These are phyloP conservation scores for Tholera decimalis DNA, from an alignment of 2,888 invertebrate species.

Conservation along the genomic window DNA sequence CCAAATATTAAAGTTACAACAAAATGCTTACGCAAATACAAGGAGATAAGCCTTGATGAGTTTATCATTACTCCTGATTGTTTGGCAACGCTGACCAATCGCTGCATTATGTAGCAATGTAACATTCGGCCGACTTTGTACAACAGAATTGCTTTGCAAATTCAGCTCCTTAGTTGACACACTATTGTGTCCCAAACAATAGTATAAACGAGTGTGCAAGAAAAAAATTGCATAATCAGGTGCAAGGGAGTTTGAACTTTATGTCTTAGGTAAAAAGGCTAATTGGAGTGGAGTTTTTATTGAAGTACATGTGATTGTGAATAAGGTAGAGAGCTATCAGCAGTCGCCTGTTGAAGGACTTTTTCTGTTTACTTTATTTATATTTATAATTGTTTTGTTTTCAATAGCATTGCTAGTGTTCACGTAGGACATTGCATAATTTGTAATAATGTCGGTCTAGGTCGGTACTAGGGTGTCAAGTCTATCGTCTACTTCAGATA, in stretches of 20 bases:
- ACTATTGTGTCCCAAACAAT: slow-evolving; percentile 78
- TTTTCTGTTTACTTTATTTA: slow-evolving; percentile 31
- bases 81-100: slow-evolving; percentile 48
- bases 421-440: slow-evolving; percentile 19
- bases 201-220: slow-evolving; percentile 56
- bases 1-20: slow-evolving; percentile 7
- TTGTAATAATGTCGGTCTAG: slow-evolving; percentile 23
- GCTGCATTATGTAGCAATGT: slow-evolving; percentile 47
- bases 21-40: slow-evolving; percentile 43
- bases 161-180: slow-evolving; percentile 72
- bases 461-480: not conserved
- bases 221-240: slow-evolving; percentile 54
- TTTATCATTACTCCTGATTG: slow-evolving; percentile 53
- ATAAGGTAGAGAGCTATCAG: slow-evolving; percentile 17
- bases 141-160: slow-evolving; percentile 71
- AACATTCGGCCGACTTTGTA: slow-evolving; percentile 51
- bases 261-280: slow-evolving; percentile 23
- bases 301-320: slow-evolving; percentile 20
- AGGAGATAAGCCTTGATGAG: slow-evolving; percentile 47
- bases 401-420: slow-evolving; percentile 13
- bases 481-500: not conserved
- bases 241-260: slow-evolving; percentile 51
- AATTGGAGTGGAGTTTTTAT: slow-evolving; percentile 11
- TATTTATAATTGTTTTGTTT: slow-evolving; percentile 13
- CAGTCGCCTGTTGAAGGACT: slow-evolving; percentile 39